Evolutionary conservation across 1,140 invertebrate species (phyloP).

Genomic region (Conopomorpha cramerella): DNA sequence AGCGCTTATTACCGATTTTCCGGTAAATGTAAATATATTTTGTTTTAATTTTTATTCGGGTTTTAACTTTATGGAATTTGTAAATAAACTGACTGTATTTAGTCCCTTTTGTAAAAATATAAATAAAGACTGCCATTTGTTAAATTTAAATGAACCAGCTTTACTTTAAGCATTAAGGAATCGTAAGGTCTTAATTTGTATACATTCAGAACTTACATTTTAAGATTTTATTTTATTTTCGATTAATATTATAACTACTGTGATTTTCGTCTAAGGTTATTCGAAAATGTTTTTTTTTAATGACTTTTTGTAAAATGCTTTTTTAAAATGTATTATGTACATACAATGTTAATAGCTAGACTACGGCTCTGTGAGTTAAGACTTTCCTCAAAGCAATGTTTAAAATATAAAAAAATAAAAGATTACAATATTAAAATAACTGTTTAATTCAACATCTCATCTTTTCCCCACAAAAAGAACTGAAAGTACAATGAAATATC

Average conservation of each 20-base stretch:
- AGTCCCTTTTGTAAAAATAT: constrained; percentile 43
- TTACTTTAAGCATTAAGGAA: constrained; percentile 53
- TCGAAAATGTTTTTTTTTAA: constrained; percentile 10
- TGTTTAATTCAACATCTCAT: constrained; percentile 3
- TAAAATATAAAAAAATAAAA: constrained; percentile 15
- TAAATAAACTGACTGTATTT: constrained; percentile 37
- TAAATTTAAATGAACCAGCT: constrained; percentile 45
- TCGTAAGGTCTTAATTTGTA: constrained; percentile 16
- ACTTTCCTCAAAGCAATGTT: constrained; percentile 5
- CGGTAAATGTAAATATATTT: constrained; percentile 62
- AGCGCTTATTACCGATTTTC: constrained; percentile 57
- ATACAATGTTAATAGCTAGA: not conserved
- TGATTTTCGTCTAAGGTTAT: constrained; percentile 34
- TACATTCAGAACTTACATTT: too few relatives aligned
- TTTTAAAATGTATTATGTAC: not conserved
- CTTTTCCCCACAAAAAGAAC: constrained; percentile 1
- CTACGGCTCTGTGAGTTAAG: too few relatives aligned
- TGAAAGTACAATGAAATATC: constrained; percentile 18
- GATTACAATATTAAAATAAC: constrained; percentile 13
- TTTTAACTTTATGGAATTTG: constrained; percentile 42
- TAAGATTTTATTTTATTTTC: not conserved
- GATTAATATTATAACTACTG: constrained; percentile 16
- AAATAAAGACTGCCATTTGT: constrained; percentile 61
- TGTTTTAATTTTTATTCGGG: constrained; percentile 43
- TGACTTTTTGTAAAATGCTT: not conserved